A percentile compares a stretch with the other conserved stretches of the same genome.
Conservation (phyloP, 2,888 invertebrate species). For the Bombylius major region DNA sequence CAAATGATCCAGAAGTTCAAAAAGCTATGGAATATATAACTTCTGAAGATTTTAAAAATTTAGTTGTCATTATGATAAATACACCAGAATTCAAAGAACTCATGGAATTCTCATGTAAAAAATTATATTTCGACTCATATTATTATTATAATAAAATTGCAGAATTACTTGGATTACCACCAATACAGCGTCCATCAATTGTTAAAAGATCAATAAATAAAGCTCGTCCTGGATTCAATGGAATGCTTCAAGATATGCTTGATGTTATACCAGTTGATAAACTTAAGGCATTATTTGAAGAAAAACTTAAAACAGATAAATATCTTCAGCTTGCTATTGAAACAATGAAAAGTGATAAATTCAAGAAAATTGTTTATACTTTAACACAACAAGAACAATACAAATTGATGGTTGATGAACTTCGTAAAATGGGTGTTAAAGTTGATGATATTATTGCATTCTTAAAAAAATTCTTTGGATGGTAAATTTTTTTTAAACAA, state of each 20-base stretch:
- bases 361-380: slow-evolving; percentile 7
- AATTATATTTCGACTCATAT: slow-evolving; percentile 6
- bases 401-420: neutral
- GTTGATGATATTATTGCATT: slow-evolving; percentile 5
- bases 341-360: slow-evolving; percentile 7
- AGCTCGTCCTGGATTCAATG: slow-evolving; percentile 4
- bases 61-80: slow-evolving; percentile 1
- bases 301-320: slow-evolving; percentile 8
- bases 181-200: slow-evolving; percentile 2
- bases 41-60: slow-evolving; percentile 7
- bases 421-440: slow-evolving; percentile 6
- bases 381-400: neutral
- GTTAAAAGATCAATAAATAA: neutral
- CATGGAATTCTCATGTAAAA: slow-evolving; percentile 4
- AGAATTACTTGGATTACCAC: slow-evolving; percentile 7
- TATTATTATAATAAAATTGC: slow-evolving; percentile 4
- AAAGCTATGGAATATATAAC: slow-evolving; percentile 9
- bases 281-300: slow-evolving; percentile 2
- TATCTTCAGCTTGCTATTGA: slow-evolving; percentile 7
- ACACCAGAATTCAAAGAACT: slow-evolving; percentile 5
- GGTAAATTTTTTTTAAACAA: neutral
- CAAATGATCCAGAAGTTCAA: slow-evolving; percentile 10
- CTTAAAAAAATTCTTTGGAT: slow-evolving; percentile 4
- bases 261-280: slow-evolving; percentile 5
- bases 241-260: slow-evolving; percentile 7